A percentile compares a stretch with the other conserved stretches of the same genome.
phyloP scores from a whole-genome alignment of 2,888 invertebrate species.

The Tenthredo livida region DNA sequence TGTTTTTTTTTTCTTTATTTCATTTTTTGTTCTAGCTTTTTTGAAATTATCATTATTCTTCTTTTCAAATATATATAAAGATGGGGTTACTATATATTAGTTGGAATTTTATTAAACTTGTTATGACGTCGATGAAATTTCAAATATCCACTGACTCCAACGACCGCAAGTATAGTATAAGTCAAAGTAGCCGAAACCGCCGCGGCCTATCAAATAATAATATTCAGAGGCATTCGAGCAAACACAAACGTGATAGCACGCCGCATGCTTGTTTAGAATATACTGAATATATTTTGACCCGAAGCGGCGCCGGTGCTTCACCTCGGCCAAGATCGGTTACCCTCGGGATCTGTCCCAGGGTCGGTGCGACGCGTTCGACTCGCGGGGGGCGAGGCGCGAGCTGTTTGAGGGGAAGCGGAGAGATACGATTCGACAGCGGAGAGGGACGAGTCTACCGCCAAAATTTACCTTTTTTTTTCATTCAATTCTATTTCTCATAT shows the following conservation, averaged over 20 bases:
- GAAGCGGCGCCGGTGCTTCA: constrained; percentile 61
- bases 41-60: not conserved
- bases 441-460: constrained; percentile 28
- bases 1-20: not conserved
- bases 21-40: not conserved
- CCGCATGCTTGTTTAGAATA: constrained; percentile 72
- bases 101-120: not conserved
- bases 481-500: not conserved
- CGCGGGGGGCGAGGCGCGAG: constrained; percentile 33
- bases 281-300: constrained; percentile 71
- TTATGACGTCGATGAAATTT: not conserved
- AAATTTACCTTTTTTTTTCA: constrained; percentile 36
- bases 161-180: constrained; percentile 2
- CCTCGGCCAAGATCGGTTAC: constrained; percentile 59
- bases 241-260: constrained; percentile 66
- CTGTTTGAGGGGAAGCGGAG: not conserved
- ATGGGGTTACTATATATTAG: not conserved
- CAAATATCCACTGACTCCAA: constrained; percentile 23
- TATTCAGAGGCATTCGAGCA: constrained; percentile 60
- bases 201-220: constrained; percentile 53
- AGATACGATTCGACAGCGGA: constrained; percentile 44
- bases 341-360: constrained; percentile 57
- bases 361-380: constrained; percentile 49
- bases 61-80: not conserved
- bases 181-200: constrained; percentile 30